phyloP scores from a whole-genome alignment of 2,113 vertebrate species.

The Turdus rufiventris region DNA sequence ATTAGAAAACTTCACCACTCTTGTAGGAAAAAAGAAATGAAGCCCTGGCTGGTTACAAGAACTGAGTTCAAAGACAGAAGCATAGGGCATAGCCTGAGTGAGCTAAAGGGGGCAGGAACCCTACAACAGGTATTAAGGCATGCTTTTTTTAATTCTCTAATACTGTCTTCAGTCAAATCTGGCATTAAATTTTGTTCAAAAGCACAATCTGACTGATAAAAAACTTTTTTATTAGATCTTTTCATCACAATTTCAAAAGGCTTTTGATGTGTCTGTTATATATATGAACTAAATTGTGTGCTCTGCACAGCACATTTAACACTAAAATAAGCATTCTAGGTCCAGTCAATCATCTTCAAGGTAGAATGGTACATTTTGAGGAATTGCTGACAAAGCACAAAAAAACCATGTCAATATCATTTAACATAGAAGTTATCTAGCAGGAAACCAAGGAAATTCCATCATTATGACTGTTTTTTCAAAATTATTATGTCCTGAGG shows the following conservation, averaged over 20 bases:
- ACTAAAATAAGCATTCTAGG: neutral
- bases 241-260: neutral
- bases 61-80: neutral
- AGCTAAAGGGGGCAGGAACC: neutral
- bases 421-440: neutral
- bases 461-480: neutral
- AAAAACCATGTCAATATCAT: neutral
- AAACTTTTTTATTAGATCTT: slow-evolving; percentile 2
- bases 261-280: neutral
- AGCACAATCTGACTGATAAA: neutral
- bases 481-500: neutral
- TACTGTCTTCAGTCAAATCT: neutral
- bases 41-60: accelerated
- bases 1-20: neutral
- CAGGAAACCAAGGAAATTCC: neutral
- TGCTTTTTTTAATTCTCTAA: neutral
- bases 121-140: neutral
- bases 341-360: neutral
- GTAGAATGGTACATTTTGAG: neutral
- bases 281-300: neutral
- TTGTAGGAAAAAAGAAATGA: neutral
- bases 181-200: neutral
- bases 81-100: neutral
- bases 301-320: neutral
- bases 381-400: neutral